Conservation (phyloP, 2,888 invertebrate genomes). For the Heliconius cydno region DNA sequence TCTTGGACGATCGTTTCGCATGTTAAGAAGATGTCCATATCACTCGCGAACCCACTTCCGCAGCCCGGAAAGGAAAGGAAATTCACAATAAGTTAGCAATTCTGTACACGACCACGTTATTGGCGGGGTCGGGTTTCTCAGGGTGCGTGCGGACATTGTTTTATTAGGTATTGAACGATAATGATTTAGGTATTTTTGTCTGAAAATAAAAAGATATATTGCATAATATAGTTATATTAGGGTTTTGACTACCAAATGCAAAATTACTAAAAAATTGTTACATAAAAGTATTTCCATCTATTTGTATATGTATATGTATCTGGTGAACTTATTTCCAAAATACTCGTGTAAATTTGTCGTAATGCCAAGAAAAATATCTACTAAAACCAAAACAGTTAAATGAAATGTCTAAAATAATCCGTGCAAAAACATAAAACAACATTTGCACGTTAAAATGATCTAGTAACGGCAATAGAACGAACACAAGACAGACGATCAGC, state of each 20-base stretch:
- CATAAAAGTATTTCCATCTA: background rate
- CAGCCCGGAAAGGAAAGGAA: slow-evolving; percentile 77
- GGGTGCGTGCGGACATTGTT: slow-evolving; percentile 44
- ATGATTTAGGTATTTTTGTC: slow-evolving; percentile 9
- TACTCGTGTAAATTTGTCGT: too few species aligned
- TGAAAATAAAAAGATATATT: background rate
- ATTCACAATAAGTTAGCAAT: slow-evolving; percentile 72
- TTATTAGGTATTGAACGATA: slow-evolving; percentile 45
- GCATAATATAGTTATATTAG: background rate
- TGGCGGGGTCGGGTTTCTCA: slow-evolving; percentile 64
- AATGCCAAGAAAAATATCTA: background rate
- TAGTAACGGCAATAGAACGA: slow-evolving; percentile 12
- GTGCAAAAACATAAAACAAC: background rate
- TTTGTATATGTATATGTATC: background rate
- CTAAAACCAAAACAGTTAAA: background rate
- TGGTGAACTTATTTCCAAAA: background rate
- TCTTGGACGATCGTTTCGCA: slow-evolving; percentile 58
- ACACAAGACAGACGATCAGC: slow-evolving; percentile 5
- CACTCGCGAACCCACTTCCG: slow-evolving; percentile 69
- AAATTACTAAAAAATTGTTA: background rate
- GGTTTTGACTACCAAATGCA: too few species aligned
- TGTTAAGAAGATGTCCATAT: slow-evolving; percentile 66
- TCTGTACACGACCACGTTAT: slow-evolving; percentile 62
- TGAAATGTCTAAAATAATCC: background rate
- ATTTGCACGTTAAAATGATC: slow-evolving; percentile 6